phyloP scores from a whole-genome alignment of 2,888 invertebrate genomes.

The Drosophila nr. perissopoda region DNA sequence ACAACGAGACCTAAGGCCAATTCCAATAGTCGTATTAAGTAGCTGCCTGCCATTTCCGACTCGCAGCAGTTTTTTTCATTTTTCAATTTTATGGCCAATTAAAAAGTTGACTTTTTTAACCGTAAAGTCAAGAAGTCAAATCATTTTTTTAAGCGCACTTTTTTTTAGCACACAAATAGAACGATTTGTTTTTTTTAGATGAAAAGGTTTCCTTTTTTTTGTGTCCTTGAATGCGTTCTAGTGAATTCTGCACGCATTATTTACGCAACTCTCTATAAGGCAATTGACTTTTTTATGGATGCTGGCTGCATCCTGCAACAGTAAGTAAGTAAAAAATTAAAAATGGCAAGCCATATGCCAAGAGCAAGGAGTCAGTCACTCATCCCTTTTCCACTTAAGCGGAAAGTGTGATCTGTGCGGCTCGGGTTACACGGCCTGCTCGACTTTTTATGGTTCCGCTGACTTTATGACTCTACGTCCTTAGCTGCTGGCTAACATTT shows the following conservation, averaged over 20 bases:
- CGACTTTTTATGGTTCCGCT: slow-evolving; percentile 71
- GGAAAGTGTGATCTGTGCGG: slow-evolving; percentile 58
- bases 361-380: slow-evolving; percentile 41
- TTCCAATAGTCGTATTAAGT: slow-evolving; percentile 58
- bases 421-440: slow-evolving; percentile 65
- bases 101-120: slow-evolving; percentile 73
- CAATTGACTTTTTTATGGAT: slow-evolving; percentile 71
- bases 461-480: slow-evolving; percentile 62
- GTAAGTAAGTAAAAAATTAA: slow-evolving; percentile 1
- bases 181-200: slow-evolving; percentile 4
- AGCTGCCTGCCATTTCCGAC: slow-evolving; percentile 66
- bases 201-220: slow-evolving; percentile 22
- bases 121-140: slow-evolving; percentile 78
- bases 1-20: slow-evolving; percentile 33
- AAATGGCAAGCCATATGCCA: slow-evolving; percentile 50
- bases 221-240: slow-evolving; percentile 58
- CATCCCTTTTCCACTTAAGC: slow-evolving; percentile 74
- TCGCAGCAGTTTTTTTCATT: slow-evolving; percentile 29
- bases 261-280: slow-evolving; percentile 68
- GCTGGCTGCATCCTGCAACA: slow-evolving; percentile 24
- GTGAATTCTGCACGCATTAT: slow-evolving; percentile 56
- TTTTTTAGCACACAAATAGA: slow-evolving; percentile 34
- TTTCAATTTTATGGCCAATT: slow-evolving; percentile 68
- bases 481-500: slow-evolving; percentile 19
- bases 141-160: slow-evolving; percentile 51